These are phyloP conservation scores for Trididemnum clinides DNA, from an alignment of 23 tunicate genomes.

Conservation along the genomic window DNA sequence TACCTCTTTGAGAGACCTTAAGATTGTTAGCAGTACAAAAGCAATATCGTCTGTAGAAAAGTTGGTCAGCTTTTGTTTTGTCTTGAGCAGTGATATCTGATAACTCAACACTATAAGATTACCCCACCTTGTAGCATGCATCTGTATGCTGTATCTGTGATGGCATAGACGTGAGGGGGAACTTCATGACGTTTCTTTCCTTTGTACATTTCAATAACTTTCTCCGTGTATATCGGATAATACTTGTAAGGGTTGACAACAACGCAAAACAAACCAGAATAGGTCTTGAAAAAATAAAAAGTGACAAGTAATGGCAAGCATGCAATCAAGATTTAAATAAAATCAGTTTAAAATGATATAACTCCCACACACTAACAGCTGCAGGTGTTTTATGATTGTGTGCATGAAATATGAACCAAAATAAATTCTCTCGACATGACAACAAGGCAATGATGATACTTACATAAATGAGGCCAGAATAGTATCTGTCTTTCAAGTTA, in stretches of 20 bases:
- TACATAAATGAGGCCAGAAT: conserved; percentile 96
- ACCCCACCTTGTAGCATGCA: conserved; percentile 98
- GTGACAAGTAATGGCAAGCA: neutral
- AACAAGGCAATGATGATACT: no score
- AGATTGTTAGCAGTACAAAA: no score
- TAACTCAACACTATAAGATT: neutral
- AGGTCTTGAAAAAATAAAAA: conserved; percentile 69
- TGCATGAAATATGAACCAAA: no score
- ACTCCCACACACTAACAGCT: no score
- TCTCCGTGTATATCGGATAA: conserved; percentile 98
- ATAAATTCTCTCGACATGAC: no score
- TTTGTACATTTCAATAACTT: conserved; percentile 98
- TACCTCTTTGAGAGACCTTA: no score
- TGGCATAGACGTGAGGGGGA: conserved; percentile 99
- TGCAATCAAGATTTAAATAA: no score
- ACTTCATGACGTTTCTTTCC: conserved; percentile 98
- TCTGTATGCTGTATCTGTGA: conserved; percentile 98
- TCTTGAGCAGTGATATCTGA: no score
- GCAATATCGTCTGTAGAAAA: no score
- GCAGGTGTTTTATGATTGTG: no score
- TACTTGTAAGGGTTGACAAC: conserved; percentile 97
- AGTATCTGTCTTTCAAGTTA: conserved; percentile 94
- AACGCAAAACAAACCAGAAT: conserved; percentile 98
- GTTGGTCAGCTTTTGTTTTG: no score
- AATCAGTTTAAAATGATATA: no score